Percentiles rank a stretch among this genome's conserved stretches.
Evolutionary conservation across 2,888 invertebrate genomes (phyloP).

Genomic region (Notocelia uddmanniana): DNA sequence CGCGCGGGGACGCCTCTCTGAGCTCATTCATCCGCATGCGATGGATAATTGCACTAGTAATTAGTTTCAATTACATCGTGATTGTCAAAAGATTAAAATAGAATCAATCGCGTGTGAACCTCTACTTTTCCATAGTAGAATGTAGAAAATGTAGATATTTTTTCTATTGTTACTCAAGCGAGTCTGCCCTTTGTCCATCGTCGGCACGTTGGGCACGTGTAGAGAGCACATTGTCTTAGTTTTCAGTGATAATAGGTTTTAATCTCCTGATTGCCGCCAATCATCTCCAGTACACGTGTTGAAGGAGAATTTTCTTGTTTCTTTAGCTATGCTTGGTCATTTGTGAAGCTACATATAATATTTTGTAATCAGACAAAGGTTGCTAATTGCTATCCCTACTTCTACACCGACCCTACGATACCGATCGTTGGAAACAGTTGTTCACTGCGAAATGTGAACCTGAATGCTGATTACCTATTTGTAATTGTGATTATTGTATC

Average conservation of each 20-base stretch:
- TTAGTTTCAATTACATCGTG: slow-evolving; percentile 75
- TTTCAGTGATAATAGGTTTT: slow-evolving; percentile 66
- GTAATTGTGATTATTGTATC: neutral
- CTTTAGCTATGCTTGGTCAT: slow-evolving; percentile 20
- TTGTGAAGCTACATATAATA: neutral
- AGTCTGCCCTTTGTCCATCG: slow-evolving; percentile 69
- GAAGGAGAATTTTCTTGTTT: slow-evolving; percentile 28
- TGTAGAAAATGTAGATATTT: slow-evolving; percentile 72
- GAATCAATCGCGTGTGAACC: slow-evolving; percentile 80
- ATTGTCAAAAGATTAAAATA: slow-evolving; percentile 83
- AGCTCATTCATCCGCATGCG: slow-evolving; percentile 61
- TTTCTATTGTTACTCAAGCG: slow-evolving; percentile 55
- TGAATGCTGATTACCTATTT: neutral
- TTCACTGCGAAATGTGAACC: neutral
- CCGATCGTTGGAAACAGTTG: too few relatives aligned
- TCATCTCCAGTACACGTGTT: slow-evolving; percentile 68
- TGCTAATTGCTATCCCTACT: neutral
- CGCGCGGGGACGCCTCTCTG: slow-evolving; percentile 19
- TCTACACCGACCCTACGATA: too few relatives aligned
- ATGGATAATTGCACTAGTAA: slow-evolving; percentile 68
- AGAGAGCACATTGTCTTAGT: slow-evolving; percentile 65
- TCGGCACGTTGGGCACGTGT: slow-evolving; percentile 77
- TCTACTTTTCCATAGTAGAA: slow-evolving; percentile 75
- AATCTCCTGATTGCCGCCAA: slow-evolving; percentile 73
- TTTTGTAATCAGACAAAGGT: neutral